Conservation (phyloP, 2,888 invertebrate species). For the Osedax fenrisi region DNA sequence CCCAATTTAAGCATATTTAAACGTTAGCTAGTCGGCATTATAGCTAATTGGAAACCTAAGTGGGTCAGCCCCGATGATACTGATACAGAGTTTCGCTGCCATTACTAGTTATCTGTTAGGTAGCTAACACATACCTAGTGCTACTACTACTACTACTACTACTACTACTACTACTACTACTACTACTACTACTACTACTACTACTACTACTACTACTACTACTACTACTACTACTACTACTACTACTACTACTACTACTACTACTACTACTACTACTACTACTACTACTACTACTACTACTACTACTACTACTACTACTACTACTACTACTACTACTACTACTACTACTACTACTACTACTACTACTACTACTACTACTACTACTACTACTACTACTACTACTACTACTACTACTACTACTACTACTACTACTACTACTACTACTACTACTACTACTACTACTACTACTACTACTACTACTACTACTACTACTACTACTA, state of each 20-base stretch:
- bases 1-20: too few relatives aligned
- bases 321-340: not conserved
- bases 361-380: slow-evolving; percentile 27
- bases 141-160: not conserved
- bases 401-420: slow-evolving; percentile 31
- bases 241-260: not conserved
- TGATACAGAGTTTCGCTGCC: too few relatives aligned
- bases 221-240: not conserved
- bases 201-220: not conserved
- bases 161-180: not conserved
- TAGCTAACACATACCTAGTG: too few relatives aligned
- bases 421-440: slow-evolving; percentile 30
- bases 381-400: slow-evolving; percentile 29
- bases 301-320: not conserved
- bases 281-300: not conserved
- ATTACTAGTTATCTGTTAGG: too few relatives aligned
- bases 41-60: too few relatives aligned
- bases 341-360: slow-evolving; percentile 1
- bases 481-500: not conserved
- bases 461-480: not conserved
- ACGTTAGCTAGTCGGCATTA: too few relatives aligned
- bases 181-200: not conserved
- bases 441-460: slow-evolving; percentile 22
- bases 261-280: not conserved
- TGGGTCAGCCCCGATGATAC: too few relatives aligned